A percentile compares a stretch with the other conserved stretches of the same genome.
These are phyloP conservation scores for Otis tarda DNA, from an alignment of 2,113 vertebrate species.

Conservation along the genomic window DNA sequence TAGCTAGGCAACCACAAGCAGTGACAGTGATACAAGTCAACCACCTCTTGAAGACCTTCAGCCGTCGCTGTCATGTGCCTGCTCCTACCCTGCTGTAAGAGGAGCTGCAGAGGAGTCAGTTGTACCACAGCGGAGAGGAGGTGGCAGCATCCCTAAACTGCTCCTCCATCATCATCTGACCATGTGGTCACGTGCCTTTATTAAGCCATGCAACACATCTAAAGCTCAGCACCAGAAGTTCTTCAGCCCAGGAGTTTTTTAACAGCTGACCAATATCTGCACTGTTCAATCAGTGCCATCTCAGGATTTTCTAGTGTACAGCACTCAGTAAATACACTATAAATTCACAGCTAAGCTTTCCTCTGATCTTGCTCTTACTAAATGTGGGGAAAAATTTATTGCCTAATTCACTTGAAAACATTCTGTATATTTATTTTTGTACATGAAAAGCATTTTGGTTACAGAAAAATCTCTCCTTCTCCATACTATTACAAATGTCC, in stretches of 20 bases:
- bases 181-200: background rate
- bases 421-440: background rate
- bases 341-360: background rate
- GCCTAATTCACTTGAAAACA: background rate
- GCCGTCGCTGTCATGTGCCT: fast-evolving
- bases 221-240: background rate
- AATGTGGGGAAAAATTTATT: background rate
- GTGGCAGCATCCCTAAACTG: background rate
- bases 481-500: background rate
- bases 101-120: background rate
- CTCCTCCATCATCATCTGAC: background rate
- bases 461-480: background rate
- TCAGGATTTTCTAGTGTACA: background rate
- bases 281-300: background rate
- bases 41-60: background rate
- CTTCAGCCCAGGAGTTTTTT: background rate
- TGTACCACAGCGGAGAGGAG: background rate
- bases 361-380: background rate
- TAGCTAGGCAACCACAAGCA: background rate
- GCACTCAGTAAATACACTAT: background rate
- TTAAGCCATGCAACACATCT: fast-evolving
- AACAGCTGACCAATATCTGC: background rate
- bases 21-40: fast-evolving
- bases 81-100: background rate
- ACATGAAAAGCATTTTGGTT: background rate